phyloP scores from a whole-genome alignment of 2,888 invertebrate species.

The Pristionchus fissidentatus region DNA sequence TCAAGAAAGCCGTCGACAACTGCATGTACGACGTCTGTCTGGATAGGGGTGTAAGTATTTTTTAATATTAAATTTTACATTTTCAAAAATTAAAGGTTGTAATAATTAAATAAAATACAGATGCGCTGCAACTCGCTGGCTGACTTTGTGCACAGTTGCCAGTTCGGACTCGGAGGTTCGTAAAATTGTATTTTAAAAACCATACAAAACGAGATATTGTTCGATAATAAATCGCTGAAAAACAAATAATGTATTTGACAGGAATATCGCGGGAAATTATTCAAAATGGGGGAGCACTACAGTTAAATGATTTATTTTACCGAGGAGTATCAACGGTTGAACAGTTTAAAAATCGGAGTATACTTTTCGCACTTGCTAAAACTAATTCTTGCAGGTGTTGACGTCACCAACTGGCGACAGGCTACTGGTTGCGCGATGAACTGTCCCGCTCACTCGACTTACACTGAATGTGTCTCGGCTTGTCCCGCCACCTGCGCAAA shows the following conservation, averaged over 20 bases:
- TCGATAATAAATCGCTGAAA: no score
- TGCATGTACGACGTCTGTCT: constrained; percentile 68
- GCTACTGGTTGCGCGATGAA: not conserved
- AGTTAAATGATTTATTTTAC: no score
- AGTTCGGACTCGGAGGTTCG: constrained; percentile 44
- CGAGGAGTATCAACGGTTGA: no score
- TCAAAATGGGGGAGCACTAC: no score
- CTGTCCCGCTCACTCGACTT: constrained; percentile 32
- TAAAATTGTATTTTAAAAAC: not conserved
- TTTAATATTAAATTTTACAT: not conserved
- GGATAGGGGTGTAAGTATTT: constrained; percentile 48
- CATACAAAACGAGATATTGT: not conserved
- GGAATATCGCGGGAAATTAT: no score
- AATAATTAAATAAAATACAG: constrained; percentile 13
- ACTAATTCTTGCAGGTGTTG: not conserved
- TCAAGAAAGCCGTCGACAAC: constrained; percentile 57
- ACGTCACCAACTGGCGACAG: constrained; percentile 11
- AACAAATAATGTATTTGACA: no score
- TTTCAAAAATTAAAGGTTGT: not conserved
- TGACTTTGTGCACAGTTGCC: constrained; percentile 58
- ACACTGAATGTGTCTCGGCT: constrained; percentile 56
- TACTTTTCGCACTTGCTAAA: not conserved
- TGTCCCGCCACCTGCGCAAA: constrained; percentile 68
- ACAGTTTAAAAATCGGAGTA: no score
- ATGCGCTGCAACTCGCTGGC: constrained; percentile 55